phyloP scores from a whole-genome alignment of 1,140 invertebrate species.

The Trachymyrmex cornetzi region DNA sequence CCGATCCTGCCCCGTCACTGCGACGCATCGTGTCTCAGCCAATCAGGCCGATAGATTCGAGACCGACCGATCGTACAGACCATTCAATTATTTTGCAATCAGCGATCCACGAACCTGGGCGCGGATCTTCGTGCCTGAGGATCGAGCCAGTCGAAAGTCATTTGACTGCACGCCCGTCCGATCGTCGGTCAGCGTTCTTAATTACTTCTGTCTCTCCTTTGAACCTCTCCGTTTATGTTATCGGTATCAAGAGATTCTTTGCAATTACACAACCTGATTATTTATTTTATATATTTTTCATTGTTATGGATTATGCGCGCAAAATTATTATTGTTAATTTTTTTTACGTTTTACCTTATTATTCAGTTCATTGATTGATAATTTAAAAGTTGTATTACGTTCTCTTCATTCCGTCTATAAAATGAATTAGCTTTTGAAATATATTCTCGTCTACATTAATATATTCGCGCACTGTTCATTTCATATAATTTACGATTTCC shows the following conservation, averaged over 20 bases:
- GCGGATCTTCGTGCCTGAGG: constrained; percentile 35
- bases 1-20: constrained; percentile 29
- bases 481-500: constrained; percentile 55
- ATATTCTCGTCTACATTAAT: constrained; percentile 39
- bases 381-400: constrained; percentile 28
- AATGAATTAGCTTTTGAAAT: constrained; percentile 28
- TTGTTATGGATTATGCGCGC: neutral
- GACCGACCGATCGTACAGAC: constrained; percentile 79
- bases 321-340: neutral
- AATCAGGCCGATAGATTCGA: constrained; percentile 82
- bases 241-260: neutral
- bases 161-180: constrained; percentile 36
- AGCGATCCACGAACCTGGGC: constrained; percentile 64
- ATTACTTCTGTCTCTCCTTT: constrained; percentile 19
- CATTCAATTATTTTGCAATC: constrained; percentile 85
- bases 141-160: constrained; percentile 39
- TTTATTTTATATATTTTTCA: neutral
- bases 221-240: neutral
- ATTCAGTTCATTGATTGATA: neutral
- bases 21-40: constrained; percentile 61
- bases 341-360: too few relatives aligned
- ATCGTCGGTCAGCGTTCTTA: constrained; percentile 38
- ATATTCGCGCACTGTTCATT: constrained; percentile 42
- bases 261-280: neutral
- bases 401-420: neutral